Evolutionary conservation across 1,140 invertebrate species (phyloP).

Genomic region (Trichogramma pretiosum): DNA sequence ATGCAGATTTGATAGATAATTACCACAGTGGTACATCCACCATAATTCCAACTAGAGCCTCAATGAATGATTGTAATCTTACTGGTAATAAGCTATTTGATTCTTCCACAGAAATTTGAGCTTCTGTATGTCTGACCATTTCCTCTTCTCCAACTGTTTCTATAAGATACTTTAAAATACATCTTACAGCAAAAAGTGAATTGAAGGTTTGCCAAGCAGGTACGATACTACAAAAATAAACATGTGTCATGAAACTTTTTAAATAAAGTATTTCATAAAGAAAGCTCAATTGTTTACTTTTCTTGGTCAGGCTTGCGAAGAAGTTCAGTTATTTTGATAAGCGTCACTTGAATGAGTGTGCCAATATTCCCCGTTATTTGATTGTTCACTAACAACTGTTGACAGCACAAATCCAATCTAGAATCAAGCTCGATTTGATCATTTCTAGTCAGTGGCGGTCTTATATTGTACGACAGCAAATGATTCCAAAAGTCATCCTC

Average conservation of each 20-base stretch:
- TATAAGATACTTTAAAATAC: slow-evolving; percentile 81
- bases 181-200: slow-evolving; percentile 82
- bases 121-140: slow-evolving; percentile 64
- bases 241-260: slow-evolving; percentile 17
- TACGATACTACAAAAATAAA: slow-evolving; percentile 64
- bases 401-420: slow-evolving; percentile 61
- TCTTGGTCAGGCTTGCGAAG: slow-evolving; percentile 74
- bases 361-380: slow-evolving; percentile 77
- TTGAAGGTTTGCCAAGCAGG: slow-evolving; percentile 94
- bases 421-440: slow-evolving; percentile 61
- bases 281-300: slow-evolving; percentile 54
- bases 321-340: slow-evolving; percentile 68
- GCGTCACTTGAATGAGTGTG: slow-evolving; percentile 74
- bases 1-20: slow-evolving; percentile 21
- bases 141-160: slow-evolving; percentile 69
- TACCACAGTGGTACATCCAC: slow-evolving; percentile 68
- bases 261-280: slow-evolving; percentile 8
- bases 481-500: slow-evolving; percentile 93
- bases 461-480: slow-evolving; percentile 83
- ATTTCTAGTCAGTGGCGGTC: slow-evolving; percentile 64
- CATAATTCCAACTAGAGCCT: slow-evolving; percentile 63
- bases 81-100: slow-evolving; percentile 20
- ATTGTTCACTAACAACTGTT: slow-evolving; percentile 71
- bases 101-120: slow-evolving; percentile 32
- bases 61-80: slow-evolving; percentile 55